phyloP scores from a whole-genome alignment of 2,797 vertebrate genomes.

The Hyperoplus lanceolatus region DNA sequence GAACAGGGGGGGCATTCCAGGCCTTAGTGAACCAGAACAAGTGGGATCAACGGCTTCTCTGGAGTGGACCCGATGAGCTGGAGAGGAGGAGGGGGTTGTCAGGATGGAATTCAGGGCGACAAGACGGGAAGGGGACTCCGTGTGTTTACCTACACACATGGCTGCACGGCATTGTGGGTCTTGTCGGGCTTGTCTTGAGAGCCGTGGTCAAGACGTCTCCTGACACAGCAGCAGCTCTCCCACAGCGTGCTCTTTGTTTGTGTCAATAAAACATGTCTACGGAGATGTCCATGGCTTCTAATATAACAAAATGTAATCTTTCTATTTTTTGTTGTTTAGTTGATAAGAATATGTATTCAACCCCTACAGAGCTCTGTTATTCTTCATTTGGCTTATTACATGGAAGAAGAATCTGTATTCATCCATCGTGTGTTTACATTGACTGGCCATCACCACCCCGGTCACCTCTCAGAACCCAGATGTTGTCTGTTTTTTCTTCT shows the following conservation, averaged over 20 bases:
- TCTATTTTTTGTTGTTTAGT: constrained; percentile 2
- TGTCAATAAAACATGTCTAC: constrained; percentile 40
- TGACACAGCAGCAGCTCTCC: constrained; percentile 41
- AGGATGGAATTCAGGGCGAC: constrained; percentile 41
- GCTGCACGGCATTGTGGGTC: constrained; percentile 65
- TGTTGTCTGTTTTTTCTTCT: constrained; percentile 49
- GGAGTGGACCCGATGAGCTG: constrained; percentile 48
- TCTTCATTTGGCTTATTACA: neutral
- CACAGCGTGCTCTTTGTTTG: constrained; percentile 50
- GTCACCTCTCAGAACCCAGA: constrained; percentile 31
- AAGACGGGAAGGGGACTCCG: constrained; percentile 26
- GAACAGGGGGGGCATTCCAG: constrained; percentile 72
- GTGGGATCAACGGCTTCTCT: constrained; percentile 71
- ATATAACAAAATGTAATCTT: neutral
- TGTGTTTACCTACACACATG: constrained; percentile 75
- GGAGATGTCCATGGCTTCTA: constrained; percentile 1
- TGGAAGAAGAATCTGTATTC: constrained; percentile 14
- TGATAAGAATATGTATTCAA: neutral
- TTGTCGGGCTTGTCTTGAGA: constrained; percentile 49
- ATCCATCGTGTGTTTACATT: constrained; percentile 48
- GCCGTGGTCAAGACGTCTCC: constrained; percentile 24
- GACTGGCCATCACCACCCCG: constrained; percentile 11
- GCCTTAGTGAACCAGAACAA: constrained; percentile 82
- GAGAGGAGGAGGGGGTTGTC: constrained; percentile 42
- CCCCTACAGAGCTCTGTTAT: neutral